Evolutionary conservation across 2,797 vertebrate genomes (phyloP), one percentile per base, ranked within the genome.

Genomic region (Enteromius radiatus): DNA sequence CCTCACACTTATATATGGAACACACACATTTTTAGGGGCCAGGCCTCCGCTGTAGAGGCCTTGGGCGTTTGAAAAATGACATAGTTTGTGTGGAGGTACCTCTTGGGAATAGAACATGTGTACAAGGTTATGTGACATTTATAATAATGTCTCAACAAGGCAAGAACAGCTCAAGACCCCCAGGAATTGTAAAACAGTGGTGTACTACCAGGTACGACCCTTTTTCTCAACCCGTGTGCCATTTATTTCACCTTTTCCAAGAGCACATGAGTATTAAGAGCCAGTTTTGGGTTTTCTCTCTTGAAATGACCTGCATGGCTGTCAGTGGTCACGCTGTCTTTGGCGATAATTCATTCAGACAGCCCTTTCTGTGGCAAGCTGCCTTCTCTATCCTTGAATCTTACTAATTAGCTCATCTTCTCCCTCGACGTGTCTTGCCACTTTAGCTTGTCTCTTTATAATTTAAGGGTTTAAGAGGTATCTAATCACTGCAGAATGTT

Each of bases 341-440:
- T 0, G 19, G 63, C 33, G 9, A 33, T 82, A 76, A 82, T 82
- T 82, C 63, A 76, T 80, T 83, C 28, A 36, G 47, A 79, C 63
- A 61, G 41, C 21, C 52, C 77, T 77, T 52, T 64, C 75, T 78
- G 59, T 68, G 14, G 23, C 3, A 56, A 45, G 38, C 82, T 43
- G 63, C 47, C 36, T 80, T 38, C 78, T 90, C 76, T 86, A 68
- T 87, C 88, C 87, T 89, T 88, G 89, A 88, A 65, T 92, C 90
- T 86, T 87, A 87, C 89, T 93, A 92, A 93, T 94, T 91, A 89
- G 88, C 90, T 91, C 71, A 90, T 92, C 89, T 93, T 91, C 88
- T 85, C 82, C 86, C 77, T 85, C 82, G 85, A 90, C 89, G 80
- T 89, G 89, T 82, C 87, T 81, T 28, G 81, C 86, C 89, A 85